Percentiles rank a stretch among this genome's conserved stretches.
Conservation (phyloP, 2,797 vertebrate species). For the Taenioides sp. region DNA sequence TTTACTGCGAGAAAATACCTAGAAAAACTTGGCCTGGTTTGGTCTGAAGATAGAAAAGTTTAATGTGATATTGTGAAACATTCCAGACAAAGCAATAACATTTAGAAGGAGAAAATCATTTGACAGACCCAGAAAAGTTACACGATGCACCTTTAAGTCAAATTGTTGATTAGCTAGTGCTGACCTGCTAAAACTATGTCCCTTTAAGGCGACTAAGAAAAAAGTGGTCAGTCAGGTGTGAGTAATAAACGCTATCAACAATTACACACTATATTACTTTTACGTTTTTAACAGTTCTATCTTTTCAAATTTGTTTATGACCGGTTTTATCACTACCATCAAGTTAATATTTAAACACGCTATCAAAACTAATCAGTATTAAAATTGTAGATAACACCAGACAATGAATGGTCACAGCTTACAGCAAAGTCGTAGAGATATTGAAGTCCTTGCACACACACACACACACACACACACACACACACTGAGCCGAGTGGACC, state of each 20-base stretch:
- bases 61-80: no score
- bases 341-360: background rate
- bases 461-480: slow-evolving; percentile 9
- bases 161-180: background rate
- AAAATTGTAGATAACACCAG: background rate
- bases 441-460: slow-evolving; percentile 12
- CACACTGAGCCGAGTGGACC: slow-evolving; percentile 12
- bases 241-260: background rate
- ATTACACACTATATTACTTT: background rate
- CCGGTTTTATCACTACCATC: background rate
- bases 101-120: no score
- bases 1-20: no score
- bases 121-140: no score
- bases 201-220: background rate
- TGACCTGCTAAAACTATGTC: background rate
- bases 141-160: background rate
- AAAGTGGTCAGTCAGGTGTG: background rate
- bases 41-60: no score
- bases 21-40: no score
- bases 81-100: no score
- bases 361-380: background rate
- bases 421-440: background rate
- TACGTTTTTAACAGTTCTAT: background rate
- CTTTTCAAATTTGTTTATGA: background rate
- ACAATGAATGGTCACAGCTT: background rate